Base-by-base conservation (phyloP, 1,140 invertebrate species). In the Sarcophaga bullata region DNA sequence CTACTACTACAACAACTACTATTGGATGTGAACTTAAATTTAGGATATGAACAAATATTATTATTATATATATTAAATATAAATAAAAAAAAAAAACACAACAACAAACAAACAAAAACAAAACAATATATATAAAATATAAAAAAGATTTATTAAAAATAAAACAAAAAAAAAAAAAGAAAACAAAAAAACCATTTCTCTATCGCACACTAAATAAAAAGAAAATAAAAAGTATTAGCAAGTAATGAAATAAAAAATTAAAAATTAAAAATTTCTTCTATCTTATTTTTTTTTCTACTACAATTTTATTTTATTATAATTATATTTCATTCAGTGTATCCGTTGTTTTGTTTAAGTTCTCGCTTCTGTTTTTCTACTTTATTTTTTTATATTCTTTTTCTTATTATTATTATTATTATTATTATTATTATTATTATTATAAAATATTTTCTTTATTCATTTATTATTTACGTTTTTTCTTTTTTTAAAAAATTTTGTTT, bases 21-120 rank as follows among this genome's bases (percentile, higher is more conserved):
- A 78, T 50, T 78, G 75, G 75, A 78, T 78, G 75, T 78, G 75
- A 78, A 78, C 75, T 78, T 78, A 78, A 78, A 50, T 78, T 78
- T 78, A 78, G 75, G 75, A 78, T 78, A 78, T 78, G 75, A 78
- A 78, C 49, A 78, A 68, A 68, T 68, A 58, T 58, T 58, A 37
- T 37, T 37, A 37, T 37, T 37, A 37, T 37, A 68, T 25, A 68
- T 68, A 68, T 68, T 68, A 68, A 68, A 58, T 58, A 58, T 58
- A 58, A 58, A 58, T 15, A 13, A 58, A 58, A 78, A 76, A 76
- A 49, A 37, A 76, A 8, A 52, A 49, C 47, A 76, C 48, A 76
- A 49, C n/a, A 76, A 76, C 73, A 76, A 76, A 73, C 19, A 73
- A 73, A 73, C 6, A n/a, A 73, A 73, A 76, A 76, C 17, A 76